These are phyloP conservation scores for Pogona vitticeps DNA, from an alignment of 2,113 vertebrate species.

Conservation along the genomic window DNA sequence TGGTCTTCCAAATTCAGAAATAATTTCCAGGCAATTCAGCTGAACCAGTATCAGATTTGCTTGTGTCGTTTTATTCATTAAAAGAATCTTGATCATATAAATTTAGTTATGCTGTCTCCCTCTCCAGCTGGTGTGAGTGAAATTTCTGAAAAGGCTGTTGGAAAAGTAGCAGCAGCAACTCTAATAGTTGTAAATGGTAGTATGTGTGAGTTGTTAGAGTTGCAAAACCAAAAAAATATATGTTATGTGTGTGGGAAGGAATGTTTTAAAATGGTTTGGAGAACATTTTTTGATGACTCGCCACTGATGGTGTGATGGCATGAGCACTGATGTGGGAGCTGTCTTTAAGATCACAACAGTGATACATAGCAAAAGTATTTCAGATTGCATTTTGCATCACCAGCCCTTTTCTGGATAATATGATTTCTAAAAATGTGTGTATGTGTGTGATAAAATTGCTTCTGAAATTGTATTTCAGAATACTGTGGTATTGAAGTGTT, in stretches of 20 bases:
- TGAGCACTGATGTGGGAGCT: neutral
- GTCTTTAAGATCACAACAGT: neutral
- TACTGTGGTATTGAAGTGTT: neutral
- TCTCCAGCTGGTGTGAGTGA: conserved; percentile 3
- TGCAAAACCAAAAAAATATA: neutral
- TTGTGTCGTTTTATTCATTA: conserved; percentile 14
- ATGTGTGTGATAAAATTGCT: too few species aligned
- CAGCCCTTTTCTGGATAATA: too few species aligned
- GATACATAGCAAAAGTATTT: neutral
- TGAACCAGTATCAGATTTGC: neutral
- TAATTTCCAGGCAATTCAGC: conserved; percentile 4
- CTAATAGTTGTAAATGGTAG: neutral
- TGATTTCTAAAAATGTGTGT: too few species aligned
- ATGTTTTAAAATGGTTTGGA: neutral
- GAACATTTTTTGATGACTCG: neutral
- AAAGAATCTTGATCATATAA: neutral
- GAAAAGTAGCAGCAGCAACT: neutral
- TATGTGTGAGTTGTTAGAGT: neutral
- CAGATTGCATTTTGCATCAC: neutral
- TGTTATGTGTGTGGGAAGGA: neutral
- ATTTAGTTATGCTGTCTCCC: neutral
- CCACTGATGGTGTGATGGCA: neutral
- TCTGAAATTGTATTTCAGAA: too few species aligned
- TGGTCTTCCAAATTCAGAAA: conserved; percentile 3
- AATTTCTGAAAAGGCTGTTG: neutral